phyloP scores from a whole-genome alignment of 2,888 invertebrate species.

The Thymelicus lineola region DNA sequence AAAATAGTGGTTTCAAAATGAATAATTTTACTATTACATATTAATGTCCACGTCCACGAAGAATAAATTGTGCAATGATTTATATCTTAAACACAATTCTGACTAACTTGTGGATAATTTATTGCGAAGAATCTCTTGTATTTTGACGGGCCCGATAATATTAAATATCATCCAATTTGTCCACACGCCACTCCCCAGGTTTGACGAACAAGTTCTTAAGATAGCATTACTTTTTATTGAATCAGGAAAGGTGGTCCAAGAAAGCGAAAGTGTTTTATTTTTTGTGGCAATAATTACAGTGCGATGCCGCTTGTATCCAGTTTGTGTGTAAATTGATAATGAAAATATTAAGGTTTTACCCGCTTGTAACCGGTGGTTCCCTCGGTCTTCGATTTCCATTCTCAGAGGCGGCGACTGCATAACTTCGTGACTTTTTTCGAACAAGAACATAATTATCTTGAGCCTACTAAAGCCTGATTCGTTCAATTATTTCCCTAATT shows the following conservation, averaged over 20 bases:
- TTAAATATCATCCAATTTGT: constrained; percentile 31
- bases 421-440: constrained; percentile 18
- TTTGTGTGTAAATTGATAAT: constrained; percentile 29
- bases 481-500: background rate
- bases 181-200: constrained; percentile 26
- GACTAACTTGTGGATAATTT: background rate
- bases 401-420: background rate
- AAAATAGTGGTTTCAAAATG: too few species aligned
- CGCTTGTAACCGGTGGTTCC: constrained; percentile 4
- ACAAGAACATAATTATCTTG: constrained; percentile 11
- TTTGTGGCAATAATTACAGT: constrained; percentile 31
- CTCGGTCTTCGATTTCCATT: constrained; percentile 22
- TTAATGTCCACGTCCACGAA: too few species aligned
- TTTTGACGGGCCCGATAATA: constrained; percentile 7
- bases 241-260: constrained; percentile 34
- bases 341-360: constrained; percentile 22
- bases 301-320: constrained; percentile 13
- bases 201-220: constrained; percentile 30
- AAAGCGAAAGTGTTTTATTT: constrained; percentile 38
- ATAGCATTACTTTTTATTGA: constrained; percentile 34
- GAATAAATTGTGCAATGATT: background rate
- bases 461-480: constrained; percentile 7
- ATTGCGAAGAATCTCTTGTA: constrained; percentile 10
- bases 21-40: too few species aligned
- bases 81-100: background rate